Evolutionary conservation across 2,113 vertebrate species (phyloP).

Genomic region (Mobula birostris): DNA sequence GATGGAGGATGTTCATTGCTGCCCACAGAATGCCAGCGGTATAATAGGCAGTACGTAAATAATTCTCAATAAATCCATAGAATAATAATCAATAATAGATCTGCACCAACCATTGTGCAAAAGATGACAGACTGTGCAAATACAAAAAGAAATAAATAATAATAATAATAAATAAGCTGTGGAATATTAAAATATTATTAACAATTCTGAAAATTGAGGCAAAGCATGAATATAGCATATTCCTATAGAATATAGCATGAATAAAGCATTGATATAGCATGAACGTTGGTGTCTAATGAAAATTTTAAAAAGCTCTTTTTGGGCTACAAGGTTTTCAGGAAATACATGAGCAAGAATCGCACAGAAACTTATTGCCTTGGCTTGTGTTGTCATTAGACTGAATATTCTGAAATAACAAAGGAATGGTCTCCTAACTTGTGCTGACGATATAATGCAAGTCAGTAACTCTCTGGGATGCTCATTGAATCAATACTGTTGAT

Average conservation of each 20-base stretch:
- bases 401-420: neutral
- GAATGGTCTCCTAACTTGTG: neutral
- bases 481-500: neutral
- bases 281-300: neutral
- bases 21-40: too few species aligned
- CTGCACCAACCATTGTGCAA: too few species aligned
- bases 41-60: too few species aligned
- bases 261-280: neutral
- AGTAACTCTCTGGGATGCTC: neutral
- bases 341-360: neutral
- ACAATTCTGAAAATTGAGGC: neutral
- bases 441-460: neutral
- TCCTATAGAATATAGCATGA: too few species aligned
- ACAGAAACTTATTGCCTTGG: neutral
- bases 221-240: neutral
- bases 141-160: too few species aligned
- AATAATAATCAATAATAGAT: too few species aligned
- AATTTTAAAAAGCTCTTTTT: neutral
- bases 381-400: neutral
- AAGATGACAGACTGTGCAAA: too few species aligned
- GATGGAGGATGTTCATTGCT: too few species aligned
- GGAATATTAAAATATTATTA: neutral
- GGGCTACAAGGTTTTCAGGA: neutral
- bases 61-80: too few species aligned
- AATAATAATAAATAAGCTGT: too few species aligned